Conservation (phyloP, 2,797 vertebrate species). For the Podarcis siculus region DNA sequence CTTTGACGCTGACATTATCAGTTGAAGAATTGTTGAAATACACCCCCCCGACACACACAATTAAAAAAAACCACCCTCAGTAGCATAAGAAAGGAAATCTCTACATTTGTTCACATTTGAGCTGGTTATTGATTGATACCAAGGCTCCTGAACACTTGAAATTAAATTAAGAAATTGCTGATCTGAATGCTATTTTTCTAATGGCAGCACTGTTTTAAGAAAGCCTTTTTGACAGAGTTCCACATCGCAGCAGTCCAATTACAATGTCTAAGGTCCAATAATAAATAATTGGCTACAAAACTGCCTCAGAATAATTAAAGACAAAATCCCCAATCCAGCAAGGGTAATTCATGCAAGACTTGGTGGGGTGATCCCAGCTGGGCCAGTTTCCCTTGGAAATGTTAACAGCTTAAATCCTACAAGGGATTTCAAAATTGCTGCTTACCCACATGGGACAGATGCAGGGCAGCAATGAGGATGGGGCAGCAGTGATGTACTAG, state of each 20-base stretch:
- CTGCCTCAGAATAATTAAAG: background rate
- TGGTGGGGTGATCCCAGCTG: background rate
- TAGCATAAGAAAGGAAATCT: background rate
- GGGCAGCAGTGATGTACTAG: too few species aligned
- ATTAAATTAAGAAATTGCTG: constrained; percentile 63
- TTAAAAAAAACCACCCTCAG: background rate
- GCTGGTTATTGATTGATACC: constrained; percentile 19
- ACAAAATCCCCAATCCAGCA: background rate
- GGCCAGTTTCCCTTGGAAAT: background rate
- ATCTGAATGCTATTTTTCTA: constrained; percentile 57
- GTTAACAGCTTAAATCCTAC: background rate
- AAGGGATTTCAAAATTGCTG: background rate
- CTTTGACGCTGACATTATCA: background rate
- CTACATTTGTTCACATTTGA: background rate
- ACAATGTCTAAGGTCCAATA: constrained; percentile 44
- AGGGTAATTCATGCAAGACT: background rate
- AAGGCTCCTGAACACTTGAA: constrained; percentile 57
- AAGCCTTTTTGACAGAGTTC: constrained; percentile 55
- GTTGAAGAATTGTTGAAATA: background rate
- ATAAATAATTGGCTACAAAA: background rate
- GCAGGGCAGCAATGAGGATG: too few species aligned
- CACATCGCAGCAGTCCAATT: constrained; percentile 56
- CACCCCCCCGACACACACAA: background rate
- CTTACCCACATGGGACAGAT: too few species aligned
- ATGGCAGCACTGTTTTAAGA: constrained; percentile 53